Evolutionary conservation across 2,113 vertebrate species (phyloP), one percentile per base, ranked within the genome.

Genomic region (Sinocyclocheilus maitianheensis): DNA sequence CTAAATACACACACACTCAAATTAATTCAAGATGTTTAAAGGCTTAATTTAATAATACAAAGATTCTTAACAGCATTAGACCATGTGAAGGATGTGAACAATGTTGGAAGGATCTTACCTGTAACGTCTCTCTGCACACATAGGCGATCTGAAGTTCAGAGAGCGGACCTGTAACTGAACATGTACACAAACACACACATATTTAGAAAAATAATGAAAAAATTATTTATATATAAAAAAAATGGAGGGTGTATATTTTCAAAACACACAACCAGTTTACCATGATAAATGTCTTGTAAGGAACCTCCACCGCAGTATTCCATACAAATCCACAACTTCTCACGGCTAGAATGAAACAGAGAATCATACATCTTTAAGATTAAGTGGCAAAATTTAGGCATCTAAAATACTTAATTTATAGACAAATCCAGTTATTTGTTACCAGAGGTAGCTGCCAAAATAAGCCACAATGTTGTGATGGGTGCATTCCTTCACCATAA

Each of bases 401-500:
- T 18, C 65, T 69, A 37, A 37, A 69, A 69, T 69, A 20, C 0
- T 69, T 14, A 0, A 71, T 18, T 18, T 30, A 37, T 4, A 71
- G 10, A 74, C 40, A 43, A 74, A 74, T 74, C 37, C 9, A 55
- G 46, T 34, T 58, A 34, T 78, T 77, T 51, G 5, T 96, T 95
- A 99, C 98, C 97, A 97, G 93, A 99, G 97, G 94, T 99, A 99
- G 95, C 98, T 99, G 90, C 97, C 98, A 90, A 97, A 99, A 94
- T 99, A 99, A 86, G 98, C 97, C 85, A 99, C 98, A 2, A 99
- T 99, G 90, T 99, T 99, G 91, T 96, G 96, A 84, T 99, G 97
- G 89, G 96, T 99, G 95, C 98, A 99, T 94, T 99, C 98, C 93
- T 99, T 99, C 91, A 99, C 98, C 98, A 99, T 99, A 91, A 97